A percentile compares a stretch with the other conserved stretches of the same genome.
phyloP scores from a whole-genome alignment of 1,140 invertebrate species.

The Plectrocnemia conspersa region DNA sequence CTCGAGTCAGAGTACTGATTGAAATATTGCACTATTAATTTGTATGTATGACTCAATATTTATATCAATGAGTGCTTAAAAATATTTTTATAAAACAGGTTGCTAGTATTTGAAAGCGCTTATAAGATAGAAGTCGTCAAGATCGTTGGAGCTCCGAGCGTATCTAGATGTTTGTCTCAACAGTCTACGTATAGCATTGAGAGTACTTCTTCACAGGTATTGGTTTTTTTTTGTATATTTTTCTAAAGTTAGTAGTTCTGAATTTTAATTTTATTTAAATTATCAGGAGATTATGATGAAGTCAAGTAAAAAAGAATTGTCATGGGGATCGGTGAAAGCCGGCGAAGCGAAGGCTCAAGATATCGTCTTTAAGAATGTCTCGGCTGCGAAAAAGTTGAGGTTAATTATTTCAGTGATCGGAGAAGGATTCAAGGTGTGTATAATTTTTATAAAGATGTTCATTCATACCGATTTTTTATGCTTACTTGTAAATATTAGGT shows the following conservation, averaged over 20 bases:
- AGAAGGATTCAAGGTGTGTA: constrained; percentile 29
- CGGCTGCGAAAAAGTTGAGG: constrained; percentile 23
- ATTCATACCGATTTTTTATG: too few species aligned
- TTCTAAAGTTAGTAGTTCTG: neutral
- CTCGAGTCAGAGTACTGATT: too few species aligned
- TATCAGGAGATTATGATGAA: constrained; percentile 24
- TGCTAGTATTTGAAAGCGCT: constrained; percentile 26
- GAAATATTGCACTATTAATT: constrained; percentile 4
- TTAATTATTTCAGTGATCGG: constrained; percentile 17
- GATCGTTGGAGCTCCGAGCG: constrained; percentile 12
- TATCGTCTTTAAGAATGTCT: constrained; percentile 29
- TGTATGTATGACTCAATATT: neutral
- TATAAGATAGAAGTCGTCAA: constrained; percentile 21
- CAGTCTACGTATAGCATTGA: constrained; percentile 29
- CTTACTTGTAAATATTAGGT: constrained; percentile 16
- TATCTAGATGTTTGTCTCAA: constrained; percentile 25
- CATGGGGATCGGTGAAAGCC: constrained; percentile 29
- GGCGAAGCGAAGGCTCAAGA: constrained; percentile 23
- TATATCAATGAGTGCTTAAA: neutral
- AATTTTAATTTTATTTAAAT: too few species aligned
- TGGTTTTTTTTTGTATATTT: neutral
- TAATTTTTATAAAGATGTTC: too few species aligned
- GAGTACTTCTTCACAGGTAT: constrained; percentile 25
- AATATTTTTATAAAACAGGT: constrained; percentile 3
- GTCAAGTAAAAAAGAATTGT: constrained; percentile 30